A percentile compares a stretch with the other conserved stretches of the same genome.
Conservation (phyloP, 1,140 invertebrate species). For the Nilaparvata lugens region DNA sequence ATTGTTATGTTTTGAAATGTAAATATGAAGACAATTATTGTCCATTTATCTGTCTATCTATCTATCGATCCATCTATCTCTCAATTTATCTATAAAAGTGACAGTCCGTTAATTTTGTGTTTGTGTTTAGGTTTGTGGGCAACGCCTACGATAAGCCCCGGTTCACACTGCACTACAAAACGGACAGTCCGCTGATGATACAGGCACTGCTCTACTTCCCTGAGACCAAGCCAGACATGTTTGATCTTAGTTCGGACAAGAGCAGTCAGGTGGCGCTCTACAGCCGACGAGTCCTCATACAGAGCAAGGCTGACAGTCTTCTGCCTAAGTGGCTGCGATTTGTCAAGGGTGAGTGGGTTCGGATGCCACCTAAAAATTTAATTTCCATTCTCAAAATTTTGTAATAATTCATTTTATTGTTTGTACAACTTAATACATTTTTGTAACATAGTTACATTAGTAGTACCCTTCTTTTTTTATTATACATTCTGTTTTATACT, state of each 20-base stretch:
- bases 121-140: constrained; percentile 65
- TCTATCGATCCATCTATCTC: too few species aligned
- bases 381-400: constrained; percentile 13
- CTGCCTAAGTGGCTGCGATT: constrained; percentile 92
- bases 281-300: constrained; percentile 80
- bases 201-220: constrained; percentile 88
- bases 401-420: constrained; percentile 7
- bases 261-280: constrained; percentile 80
- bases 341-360: constrained; percentile 59
- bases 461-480: too few species aligned
- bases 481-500: too few species aligned
- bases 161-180: constrained; percentile 72
- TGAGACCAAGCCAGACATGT: constrained; percentile 65
- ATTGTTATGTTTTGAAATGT: too few species aligned
- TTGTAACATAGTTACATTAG: too few species aligned
- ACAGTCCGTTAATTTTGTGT: too few species aligned
- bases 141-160: constrained; percentile 77
- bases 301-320: constrained; percentile 81
- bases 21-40: too few species aligned
- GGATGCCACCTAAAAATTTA: not conserved
- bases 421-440: constrained; percentile 10
- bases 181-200: constrained; percentile 84
- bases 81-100: too few species aligned
- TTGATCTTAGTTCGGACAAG: constrained; percentile 80
- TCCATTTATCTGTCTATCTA: too few species aligned